Conservation (phyloP, 1,140 invertebrate genomes). For the Lucilia cuprina region DNA sequence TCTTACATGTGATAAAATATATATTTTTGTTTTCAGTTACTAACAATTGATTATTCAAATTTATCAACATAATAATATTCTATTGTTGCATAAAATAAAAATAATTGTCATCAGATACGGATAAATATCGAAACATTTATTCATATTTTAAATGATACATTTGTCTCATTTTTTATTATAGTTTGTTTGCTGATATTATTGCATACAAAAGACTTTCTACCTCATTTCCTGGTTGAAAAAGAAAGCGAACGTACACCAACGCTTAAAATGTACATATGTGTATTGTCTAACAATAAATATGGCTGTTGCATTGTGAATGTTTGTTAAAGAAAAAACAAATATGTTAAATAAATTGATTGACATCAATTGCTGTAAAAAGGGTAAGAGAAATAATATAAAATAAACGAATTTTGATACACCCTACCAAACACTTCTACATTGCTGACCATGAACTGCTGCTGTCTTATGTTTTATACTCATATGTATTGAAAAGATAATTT, state of each 20-base stretch:
- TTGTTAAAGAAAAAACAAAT: neutral
- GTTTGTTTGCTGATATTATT: neutral
- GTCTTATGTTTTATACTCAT: too few species aligned
- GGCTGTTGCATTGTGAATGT: neutral
- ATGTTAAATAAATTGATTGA: too few species aligned
- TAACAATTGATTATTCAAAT: constrained; percentile 37
- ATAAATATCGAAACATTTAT: constrained; percentile 37
- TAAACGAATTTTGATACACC: too few species aligned
- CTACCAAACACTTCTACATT: too few species aligned
- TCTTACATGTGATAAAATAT: too few species aligned
- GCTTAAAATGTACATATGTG: neutral
- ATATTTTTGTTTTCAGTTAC: neutral
- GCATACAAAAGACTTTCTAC: neutral
- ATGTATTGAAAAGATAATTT: too few species aligned
- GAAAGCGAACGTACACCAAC: neutral
- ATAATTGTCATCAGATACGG: constrained; percentile 41
- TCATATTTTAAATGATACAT: neutral
- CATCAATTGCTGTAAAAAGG: too few species aligned
- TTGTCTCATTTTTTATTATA: neutral
- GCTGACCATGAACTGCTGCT: too few species aligned
- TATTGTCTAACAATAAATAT: too few species aligned
- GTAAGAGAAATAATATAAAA: too few species aligned
- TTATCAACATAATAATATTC: constrained; percentile 35
- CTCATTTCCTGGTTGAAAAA: neutral
- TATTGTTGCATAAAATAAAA: constrained; percentile 35